phyloP scores from a whole-genome alignment of 2,113 vertebrate species.

The Grantiella picta region DNA sequence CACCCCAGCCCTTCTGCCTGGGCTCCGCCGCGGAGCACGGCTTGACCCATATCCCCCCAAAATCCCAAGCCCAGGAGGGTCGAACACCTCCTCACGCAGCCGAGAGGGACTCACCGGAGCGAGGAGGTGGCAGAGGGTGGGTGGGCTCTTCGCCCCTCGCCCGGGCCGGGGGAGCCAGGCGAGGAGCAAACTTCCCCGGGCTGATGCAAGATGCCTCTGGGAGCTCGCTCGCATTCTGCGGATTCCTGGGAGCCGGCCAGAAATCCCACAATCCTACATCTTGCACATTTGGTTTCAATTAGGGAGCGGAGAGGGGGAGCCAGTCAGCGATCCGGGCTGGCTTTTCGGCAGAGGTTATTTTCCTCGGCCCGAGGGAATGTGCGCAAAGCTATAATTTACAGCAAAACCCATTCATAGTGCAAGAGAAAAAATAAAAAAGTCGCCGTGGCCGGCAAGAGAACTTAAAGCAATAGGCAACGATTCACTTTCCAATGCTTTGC shows the following conservation, averaged over 20 bases:
- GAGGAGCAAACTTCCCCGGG: constrained; percentile 69
- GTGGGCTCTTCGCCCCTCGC: constrained; percentile 10
- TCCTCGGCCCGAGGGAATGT: constrained; percentile 70
- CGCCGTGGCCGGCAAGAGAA: background rate
- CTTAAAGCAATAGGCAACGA: constrained; percentile 42
- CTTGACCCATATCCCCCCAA: accelerated
- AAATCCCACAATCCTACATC: constrained; percentile 89
- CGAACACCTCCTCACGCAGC: accelerated
- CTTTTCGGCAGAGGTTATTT: constrained; percentile 76
- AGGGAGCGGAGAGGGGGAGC: constrained; percentile 70
- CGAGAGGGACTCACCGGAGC: background rate
- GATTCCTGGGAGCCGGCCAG: constrained; percentile 82
- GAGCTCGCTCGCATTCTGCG: constrained; percentile 80
- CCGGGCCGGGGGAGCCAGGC: constrained; percentile 52
- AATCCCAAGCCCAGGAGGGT: accelerated
- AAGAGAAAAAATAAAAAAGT: background rate
- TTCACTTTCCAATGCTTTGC: background rate
- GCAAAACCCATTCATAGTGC: constrained; percentile 74
- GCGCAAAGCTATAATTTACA: constrained; percentile 75
- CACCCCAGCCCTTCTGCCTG: accelerated
- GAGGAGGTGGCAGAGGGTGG: background rate
- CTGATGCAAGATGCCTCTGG: constrained; percentile 86
- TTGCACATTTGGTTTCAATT: constrained; percentile 94
- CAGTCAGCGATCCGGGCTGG: constrained; percentile 74
- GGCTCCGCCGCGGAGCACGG: accelerated